phyloP scores from a whole-genome alignment of 2,888 invertebrate species.

The Drosophila sordidula region DNA sequence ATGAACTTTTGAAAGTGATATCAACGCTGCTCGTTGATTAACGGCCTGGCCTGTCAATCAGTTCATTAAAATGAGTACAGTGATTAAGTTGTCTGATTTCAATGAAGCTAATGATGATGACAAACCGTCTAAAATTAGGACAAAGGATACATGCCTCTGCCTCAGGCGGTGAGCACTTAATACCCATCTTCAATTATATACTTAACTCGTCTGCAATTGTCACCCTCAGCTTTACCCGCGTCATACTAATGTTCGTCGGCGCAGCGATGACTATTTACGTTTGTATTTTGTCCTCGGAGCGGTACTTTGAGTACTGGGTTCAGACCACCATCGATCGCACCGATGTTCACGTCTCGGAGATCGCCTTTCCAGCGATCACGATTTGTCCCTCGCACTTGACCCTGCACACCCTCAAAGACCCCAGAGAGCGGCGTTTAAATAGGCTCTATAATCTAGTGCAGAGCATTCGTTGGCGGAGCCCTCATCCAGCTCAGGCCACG shows the following conservation, averaged over 20 bases:
- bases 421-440: background rate
- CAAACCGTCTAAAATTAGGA: slow-evolving; percentile 6
- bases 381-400: slow-evolving; percentile 64
- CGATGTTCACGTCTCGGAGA: slow-evolving; percentile 79
- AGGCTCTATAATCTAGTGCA: slow-evolving; percentile 44
- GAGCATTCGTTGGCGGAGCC: slow-evolving; percentile 35
- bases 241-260: slow-evolving; percentile 48
- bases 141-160: slow-evolving; percentile 19
- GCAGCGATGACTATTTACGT: slow-evolving; percentile 62
- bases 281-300: slow-evolving; percentile 62
- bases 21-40: slow-evolving; percentile 59
- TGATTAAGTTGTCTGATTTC: slow-evolving; percentile 31
- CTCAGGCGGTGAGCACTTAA: slow-evolving; percentile 43
- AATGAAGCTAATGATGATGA: slow-evolving; percentile 51
- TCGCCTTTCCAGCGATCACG: slow-evolving; percentile 74
- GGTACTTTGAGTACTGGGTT: slow-evolving; percentile 75
- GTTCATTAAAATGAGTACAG: slow-evolving; percentile 47
- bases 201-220: slow-evolving; percentile 5
- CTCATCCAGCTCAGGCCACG: background rate
- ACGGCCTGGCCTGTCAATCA: slow-evolving; percentile 50
- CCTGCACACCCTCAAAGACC: background rate
- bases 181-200: slow-evolving; percentile 1
- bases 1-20: slow-evolving; percentile 34
- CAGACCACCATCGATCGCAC: slow-evolving; percentile 80
- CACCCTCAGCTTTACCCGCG: slow-evolving; percentile 39